Base-by-base conservation (phyloP, 2,113 vertebrate species). In the Oncorhynchus nerka region DNA sequence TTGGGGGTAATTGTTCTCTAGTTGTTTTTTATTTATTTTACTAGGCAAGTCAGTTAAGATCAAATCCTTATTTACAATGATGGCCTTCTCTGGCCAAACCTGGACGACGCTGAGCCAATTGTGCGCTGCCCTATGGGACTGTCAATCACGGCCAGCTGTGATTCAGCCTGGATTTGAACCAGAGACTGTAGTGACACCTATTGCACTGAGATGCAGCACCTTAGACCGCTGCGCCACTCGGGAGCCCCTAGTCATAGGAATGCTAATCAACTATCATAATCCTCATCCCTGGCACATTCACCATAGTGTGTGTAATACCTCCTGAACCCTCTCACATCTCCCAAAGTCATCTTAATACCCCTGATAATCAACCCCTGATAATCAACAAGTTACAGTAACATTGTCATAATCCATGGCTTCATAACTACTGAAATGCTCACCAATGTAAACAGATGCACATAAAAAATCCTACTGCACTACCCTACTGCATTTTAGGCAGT, bases 191-290 rank as follows among this genome's bases (percentile, higher is more conserved):
- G 32, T 32, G 32, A 32, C 32, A 5, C 32, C 32, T 32, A 6
- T 7, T 34, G 34, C 32, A 34, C 32, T 34, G 32, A 34, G 32
- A 34, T 6, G 32, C 32, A 34, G 32, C 32, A 1, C 34, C 34
- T 34, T 34, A 34, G 34, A 34, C 34, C 6, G 5, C 34, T 34
- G 34, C 34, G 34, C 34, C 34, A 34, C 5, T 34, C 34, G 6
- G 34, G 34, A 34, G 34, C 34, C 34, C 34, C 6, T 8, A 34
- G 83, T 87, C 84, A 90, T 84, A 89, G 87, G 88, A 89, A 87
- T 91, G 83, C 90, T 93, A 94, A 93, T 93, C 92, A 93, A 92
- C 91, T 91, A 91, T 93, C 93, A 93, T 91, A 81, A 88, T 77
- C 85, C 84, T 87, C 82, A 82, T 86, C 84, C 83, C 82, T 20